Percentiles rank a stretch among this genome's conserved stretches.
Evolutionary conservation across 2,113 vertebrate genomes (phyloP).

Genomic region (Notothenia rossii): DNA sequence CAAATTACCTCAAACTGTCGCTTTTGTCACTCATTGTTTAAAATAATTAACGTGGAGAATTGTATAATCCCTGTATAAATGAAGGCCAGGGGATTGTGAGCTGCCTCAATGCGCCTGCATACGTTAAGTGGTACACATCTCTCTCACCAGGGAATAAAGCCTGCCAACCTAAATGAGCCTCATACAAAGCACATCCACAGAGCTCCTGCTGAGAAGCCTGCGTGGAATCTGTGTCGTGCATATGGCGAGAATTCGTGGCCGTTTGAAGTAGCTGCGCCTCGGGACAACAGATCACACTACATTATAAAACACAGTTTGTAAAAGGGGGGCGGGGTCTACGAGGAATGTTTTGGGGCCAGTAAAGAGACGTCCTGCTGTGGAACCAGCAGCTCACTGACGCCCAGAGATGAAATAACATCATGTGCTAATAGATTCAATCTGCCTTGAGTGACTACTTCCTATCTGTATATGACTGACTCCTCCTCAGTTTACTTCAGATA

Average conservation of each 20-base stretch:
- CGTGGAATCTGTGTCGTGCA: slow-evolving; percentile 64
- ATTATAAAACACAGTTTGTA: slow-evolving; percentile 75
- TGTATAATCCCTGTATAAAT: slow-evolving; percentile 55
- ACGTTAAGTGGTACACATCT: slow-evolving; percentile 37
- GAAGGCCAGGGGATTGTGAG: slow-evolving; percentile 38
- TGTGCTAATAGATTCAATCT: slow-evolving; percentile 73
- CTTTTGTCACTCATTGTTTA: slow-evolving; percentile 51
- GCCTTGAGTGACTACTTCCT: slow-evolving; percentile 52
- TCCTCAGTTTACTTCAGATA: slow-evolving; percentile 30
- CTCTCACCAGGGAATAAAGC: slow-evolving; percentile 41
- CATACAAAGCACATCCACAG: slow-evolving; percentile 46
- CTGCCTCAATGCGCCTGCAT: slow-evolving; percentile 9
- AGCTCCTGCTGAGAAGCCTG: slow-evolving; percentile 50
- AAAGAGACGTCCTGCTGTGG: slow-evolving; percentile 76
- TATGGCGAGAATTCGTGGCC: slow-evolving; percentile 52
- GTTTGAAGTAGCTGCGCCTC: slow-evolving; percentile 75
- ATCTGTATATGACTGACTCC: slow-evolving; percentile 35
- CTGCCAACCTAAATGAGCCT: slow-evolving; percentile 49
- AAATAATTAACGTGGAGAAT: slow-evolving; percentile 42
- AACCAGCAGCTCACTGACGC: slow-evolving; percentile 54
- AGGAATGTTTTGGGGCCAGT: slow-evolving; percentile 64
- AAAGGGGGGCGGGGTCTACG: slow-evolving; percentile 41
- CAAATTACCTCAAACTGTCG: slow-evolving; percentile 37
- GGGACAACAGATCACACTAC: slow-evolving; percentile 77
- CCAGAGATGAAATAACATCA: slow-evolving; percentile 45